These are phyloP conservation scores for Pagrus major DNA, from an alignment of 2,113 vertebrate species.

Conservation along the genomic window DNA sequence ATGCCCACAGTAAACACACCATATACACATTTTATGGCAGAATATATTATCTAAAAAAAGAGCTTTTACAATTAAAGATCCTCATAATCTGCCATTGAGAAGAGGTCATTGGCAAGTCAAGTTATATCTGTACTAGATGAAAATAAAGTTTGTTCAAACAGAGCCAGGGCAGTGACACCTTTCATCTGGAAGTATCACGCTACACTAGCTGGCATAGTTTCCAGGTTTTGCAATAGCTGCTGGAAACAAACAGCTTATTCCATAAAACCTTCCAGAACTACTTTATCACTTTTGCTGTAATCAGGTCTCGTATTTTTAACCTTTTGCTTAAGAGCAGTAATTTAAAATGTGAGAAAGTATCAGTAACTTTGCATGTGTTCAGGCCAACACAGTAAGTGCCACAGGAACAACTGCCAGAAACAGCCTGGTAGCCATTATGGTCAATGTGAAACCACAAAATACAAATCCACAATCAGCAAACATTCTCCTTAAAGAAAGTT, in stretches of 20 bases:
- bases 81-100: background rate
- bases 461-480: conserved; percentile 12
- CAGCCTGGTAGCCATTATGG: conserved; percentile 8
- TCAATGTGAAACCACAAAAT: conserved; percentile 30
- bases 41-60: background rate
- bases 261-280: background rate
- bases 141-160: conserved; percentile 1
- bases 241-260: background rate
- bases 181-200: background rate
- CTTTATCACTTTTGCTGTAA: background rate
- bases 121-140: background rate
- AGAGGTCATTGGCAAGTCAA: background rate
- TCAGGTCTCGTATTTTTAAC: background rate
- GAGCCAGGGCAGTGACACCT: background rate
- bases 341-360: no score
- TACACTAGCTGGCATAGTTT: background rate
- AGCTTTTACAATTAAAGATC: background rate
- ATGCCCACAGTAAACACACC: conserved; percentile 37
- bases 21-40: background rate
- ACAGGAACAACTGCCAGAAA: conserved; percentile 32
- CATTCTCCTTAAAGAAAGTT: conserved; percentile 19
- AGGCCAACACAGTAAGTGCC: background rate
- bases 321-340: background rate
- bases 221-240: background rate
- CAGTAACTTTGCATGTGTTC: background rate